A percentile compares a stretch with the other conserved stretches of the same genome.
phyloP scores from a whole-genome alignment of 1,140 invertebrate species.

The Triops cancriformis region DNA sequence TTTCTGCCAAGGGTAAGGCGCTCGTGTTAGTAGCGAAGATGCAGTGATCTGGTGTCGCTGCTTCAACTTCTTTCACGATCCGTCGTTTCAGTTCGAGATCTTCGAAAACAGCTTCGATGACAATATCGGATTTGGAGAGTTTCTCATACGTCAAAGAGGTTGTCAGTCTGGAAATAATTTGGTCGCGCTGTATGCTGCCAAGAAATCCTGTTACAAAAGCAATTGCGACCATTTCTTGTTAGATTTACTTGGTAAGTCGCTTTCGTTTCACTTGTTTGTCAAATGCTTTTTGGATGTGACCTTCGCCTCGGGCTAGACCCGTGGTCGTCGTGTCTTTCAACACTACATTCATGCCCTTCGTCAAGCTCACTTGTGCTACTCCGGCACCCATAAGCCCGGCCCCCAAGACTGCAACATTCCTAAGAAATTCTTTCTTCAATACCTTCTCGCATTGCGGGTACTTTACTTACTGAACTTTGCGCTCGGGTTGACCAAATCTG shows the following conservation, averaged over 20 bases:
- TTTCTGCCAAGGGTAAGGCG: not conserved
- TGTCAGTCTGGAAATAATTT: not conserved
- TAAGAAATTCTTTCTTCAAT: not conserved
- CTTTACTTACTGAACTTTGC: not conserved
- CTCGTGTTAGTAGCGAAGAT: slow-evolving; percentile 18
- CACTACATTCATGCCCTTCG: not conserved
- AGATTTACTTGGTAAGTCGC: not conserved
- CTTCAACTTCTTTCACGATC: slow-evolving; percentile 9
- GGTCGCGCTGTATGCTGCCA: not conserved
- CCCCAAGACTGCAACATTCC: slow-evolving; percentile 8
- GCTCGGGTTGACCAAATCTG: slow-evolving; percentile 38
- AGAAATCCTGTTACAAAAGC: too few species aligned
- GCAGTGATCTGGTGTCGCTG: not conserved
- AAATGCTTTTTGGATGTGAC: not conserved
- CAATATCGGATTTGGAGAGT: not conserved
- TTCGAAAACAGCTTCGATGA: slow-evolving; percentile 22
- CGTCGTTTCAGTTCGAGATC: not conserved
- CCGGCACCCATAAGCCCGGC: slow-evolving; percentile 21
- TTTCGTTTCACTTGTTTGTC: slow-evolving; percentile 3
- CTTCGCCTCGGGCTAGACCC: not conserved
- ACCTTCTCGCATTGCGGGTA: not conserved
- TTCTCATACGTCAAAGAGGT: not conserved
- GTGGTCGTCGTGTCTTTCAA: slow-evolving; percentile 7
- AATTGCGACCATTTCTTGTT: not conserved
- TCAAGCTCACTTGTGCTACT: not conserved